Evolutionary conservation across 2,797 vertebrate genomes (phyloP).

Genomic region (Hydrocynus forskahlii): DNA sequence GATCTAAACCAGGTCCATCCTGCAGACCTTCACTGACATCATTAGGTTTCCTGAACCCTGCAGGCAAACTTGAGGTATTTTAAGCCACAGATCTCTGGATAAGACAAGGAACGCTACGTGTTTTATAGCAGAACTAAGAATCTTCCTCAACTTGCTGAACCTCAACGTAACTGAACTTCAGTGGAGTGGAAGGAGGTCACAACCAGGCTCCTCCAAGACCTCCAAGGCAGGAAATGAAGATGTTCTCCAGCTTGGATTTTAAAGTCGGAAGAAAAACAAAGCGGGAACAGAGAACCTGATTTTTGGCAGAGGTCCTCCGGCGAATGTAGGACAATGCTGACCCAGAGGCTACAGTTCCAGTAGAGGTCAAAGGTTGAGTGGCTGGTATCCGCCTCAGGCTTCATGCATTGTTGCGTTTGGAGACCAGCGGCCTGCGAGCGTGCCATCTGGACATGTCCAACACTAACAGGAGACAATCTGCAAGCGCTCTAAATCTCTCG

Average conservation of each 20-base stretch:
- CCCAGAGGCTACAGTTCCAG: slow-evolving; percentile 38
- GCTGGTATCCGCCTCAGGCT: slow-evolving; percentile 62
- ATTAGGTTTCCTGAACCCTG: too few species aligned
- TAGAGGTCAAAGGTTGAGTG: slow-evolving; percentile 55
- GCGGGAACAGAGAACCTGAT: slow-evolving; percentile 39
- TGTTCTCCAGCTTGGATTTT: slow-evolving; percentile 19
- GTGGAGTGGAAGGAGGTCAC: slow-evolving; percentile 56
- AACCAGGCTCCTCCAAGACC: not conserved
- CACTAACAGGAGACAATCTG: slow-evolving; percentile 28
- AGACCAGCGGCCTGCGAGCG: slow-evolving; percentile 54
- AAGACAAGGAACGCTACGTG: too few species aligned
- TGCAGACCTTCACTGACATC: too few species aligned
- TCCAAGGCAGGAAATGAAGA: slow-evolving; percentile 34
- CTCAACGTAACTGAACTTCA: too few species aligned
- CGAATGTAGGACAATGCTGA: slow-evolving; percentile 58
- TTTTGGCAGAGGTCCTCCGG: slow-evolving; percentile 13
- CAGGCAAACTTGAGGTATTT: too few species aligned
- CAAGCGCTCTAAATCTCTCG: slow-evolving; percentile 41
- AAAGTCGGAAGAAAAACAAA: slow-evolving; percentile 60
- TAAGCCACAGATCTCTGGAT: too few species aligned
- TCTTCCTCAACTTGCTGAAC: too few species aligned
- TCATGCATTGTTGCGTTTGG: slow-evolving; percentile 36
- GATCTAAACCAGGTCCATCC: too few species aligned
- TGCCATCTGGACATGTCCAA: slow-evolving; percentile 49
- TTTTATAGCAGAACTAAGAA: too few species aligned